phyloP scores from a whole-genome alignment of 2,113 vertebrate genomes.

The Propithecus coquereli region DNA sequence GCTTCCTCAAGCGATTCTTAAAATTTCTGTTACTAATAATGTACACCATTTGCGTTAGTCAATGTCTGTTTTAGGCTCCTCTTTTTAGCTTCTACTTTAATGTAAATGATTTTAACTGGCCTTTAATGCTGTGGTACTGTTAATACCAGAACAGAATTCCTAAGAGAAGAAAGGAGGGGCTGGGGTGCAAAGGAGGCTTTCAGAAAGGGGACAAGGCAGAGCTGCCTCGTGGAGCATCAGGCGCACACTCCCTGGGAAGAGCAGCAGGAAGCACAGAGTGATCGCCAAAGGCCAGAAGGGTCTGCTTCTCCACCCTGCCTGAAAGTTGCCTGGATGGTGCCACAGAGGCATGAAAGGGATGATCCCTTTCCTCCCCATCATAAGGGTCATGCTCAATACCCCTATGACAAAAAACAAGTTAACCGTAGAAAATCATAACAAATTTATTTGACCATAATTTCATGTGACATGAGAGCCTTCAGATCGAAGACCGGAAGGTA shows the following conservation, averaged over 20 bases:
- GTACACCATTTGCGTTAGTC: background rate
- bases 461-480: background rate
- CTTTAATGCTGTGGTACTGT: background rate
- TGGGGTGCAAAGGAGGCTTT: background rate
- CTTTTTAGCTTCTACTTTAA: conserved; percentile 33
- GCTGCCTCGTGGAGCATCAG: background rate
- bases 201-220: background rate
- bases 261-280: background rate
- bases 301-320: background rate
- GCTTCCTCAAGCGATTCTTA: background rate
- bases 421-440: background rate
- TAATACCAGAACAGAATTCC: background rate
- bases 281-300: background rate
- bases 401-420: background rate
- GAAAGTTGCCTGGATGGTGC: background rate
- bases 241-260: background rate
- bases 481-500: background rate
- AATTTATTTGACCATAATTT: background rate
- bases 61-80: background rate
- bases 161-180: background rate
- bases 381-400: background rate
- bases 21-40: background rate
- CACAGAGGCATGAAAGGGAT: background rate
- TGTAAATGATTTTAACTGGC: background rate
- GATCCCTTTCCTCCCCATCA: background rate